A percentile compares a stretch with the other conserved stretches of the same genome.
Conservation (phyloP, 2,113 vertebrate species). For the Rhegmatorhina hoffmannsi region DNA sequence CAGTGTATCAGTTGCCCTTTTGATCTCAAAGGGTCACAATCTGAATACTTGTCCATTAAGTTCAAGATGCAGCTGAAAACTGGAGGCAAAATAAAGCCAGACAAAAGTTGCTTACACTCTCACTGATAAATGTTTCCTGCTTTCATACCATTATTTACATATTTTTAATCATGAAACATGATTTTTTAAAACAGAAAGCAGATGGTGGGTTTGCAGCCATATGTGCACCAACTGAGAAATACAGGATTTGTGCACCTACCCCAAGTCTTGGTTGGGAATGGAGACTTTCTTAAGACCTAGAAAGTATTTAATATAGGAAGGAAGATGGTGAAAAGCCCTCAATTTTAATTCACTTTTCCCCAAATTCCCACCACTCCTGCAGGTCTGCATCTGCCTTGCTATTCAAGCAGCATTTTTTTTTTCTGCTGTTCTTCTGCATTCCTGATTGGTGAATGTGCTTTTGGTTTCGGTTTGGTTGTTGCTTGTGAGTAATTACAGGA, state of each 20-base stretch:
- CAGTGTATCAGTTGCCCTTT: background rate
- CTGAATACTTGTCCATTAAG: background rate
- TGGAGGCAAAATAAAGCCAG: background rate
- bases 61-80: background rate
- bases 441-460: background rate
- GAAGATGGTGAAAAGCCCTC: background rate
- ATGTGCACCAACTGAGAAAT: background rate
- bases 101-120: background rate
- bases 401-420: background rate
- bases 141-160: background rate
- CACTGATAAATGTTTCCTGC: background rate
- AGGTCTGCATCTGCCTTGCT: background rate
- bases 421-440: background rate
- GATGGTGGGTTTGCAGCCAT: background rate
- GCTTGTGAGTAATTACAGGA: background rate
- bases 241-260: background rate
- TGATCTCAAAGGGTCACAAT: background rate
- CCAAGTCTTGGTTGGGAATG: background rate
- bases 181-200: background rate
- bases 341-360: background rate
- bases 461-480: constrained; percentile 41
- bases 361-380: background rate
- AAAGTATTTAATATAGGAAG: background rate
- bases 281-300: background rate
- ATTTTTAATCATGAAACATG: background rate